A percentile compares a stretch with the other conserved stretches of the same genome.
Evolutionary conservation across 2,797 vertebrate genomes (phyloP).

Genomic region (Onychomys torridus): DNA sequence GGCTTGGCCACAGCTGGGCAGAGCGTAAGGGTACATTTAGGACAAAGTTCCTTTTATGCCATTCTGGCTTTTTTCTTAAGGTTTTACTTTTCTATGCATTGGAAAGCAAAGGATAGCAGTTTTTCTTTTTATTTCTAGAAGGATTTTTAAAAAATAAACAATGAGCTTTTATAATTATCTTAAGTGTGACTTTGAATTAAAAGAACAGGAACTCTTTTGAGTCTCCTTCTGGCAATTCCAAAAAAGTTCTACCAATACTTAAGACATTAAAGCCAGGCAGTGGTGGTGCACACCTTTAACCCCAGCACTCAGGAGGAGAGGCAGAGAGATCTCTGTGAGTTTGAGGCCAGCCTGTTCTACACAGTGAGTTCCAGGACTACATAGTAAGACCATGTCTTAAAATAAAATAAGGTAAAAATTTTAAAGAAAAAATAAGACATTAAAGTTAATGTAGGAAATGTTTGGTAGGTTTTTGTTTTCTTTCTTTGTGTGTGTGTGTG

Average conservation of each 20-base stretch:
- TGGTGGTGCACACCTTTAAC: too few species aligned
- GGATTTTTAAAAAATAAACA: neutral
- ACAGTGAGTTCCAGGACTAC: neutral
- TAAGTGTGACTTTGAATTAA: neutral
- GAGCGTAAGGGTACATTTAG: constrained; percentile 57
- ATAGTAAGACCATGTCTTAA: neutral
- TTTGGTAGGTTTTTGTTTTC: neutral
- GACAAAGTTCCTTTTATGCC: constrained; percentile 66
- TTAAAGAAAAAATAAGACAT: neutral
- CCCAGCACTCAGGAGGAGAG: neutral
- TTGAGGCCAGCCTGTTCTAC: neutral
- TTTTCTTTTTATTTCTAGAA: constrained; percentile 27
- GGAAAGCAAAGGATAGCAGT: constrained; percentile 20
- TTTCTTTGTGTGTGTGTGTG: neutral
- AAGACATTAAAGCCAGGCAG: neutral
- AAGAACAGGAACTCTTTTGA: neutral
- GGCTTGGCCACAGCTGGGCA: constrained; percentile 64
- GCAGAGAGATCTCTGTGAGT: neutral
- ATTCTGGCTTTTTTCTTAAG: neutral
- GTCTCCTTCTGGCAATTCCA: neutral
- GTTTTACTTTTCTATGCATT: neutral
- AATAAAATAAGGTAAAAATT: neutral
- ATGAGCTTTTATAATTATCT: neutral
- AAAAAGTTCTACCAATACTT: neutral
- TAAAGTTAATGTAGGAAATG: neutral